Base-by-base conservation (phyloP, 2,797 vertebrate species). In the Capromys pilorides region DNA sequence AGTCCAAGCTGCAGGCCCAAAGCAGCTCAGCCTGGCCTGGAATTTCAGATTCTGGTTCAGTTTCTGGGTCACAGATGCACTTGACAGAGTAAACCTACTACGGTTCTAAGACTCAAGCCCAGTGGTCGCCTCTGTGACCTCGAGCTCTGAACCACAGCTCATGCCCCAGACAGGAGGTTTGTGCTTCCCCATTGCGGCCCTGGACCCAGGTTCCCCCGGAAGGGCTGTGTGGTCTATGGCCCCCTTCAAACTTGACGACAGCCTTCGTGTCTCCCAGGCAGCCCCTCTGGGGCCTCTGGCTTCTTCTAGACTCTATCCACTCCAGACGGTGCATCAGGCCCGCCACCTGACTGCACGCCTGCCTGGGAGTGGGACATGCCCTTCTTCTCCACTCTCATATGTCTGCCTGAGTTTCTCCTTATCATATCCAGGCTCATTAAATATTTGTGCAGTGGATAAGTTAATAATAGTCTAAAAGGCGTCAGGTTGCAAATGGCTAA, bases 381-480 rank as follows among this genome's bases (percentile, higher is more conserved):
- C 22, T 95, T 77, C 69, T 91, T 91, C 86, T 94, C 92, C 84
- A 95, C 4, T 91, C 77, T 93, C 39, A 91, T 28, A 33, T 92
- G 75, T 90, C 41, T 8, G 67, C n/a, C 45, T 28, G 78, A 71
- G 61, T 94, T 96, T 95, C 85, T 82, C 86, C 71, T 85, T 87
- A 95, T 93, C 71, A 93, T 45, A 78, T 79, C 84, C n/a, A 73
- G 83, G 49, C 24, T 93, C 80, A 75, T 94, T 45, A 93, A 94
- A 84, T 93, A 95, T 93, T 94, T 94, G 64, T 77, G 75, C 64
- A 9, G 36, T 89, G 28, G 64, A 73, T 93, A 80, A 95, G 91
- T 93, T 91, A 93, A 69, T 89, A 87, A 93, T 61, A 82, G 83
- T 75, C 41, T 87, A 61, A 94, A 93, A 80, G 84, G 94, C 90